Conservation (phyloP, 2,797 vertebrate species). For the Babyrousa celebensis region DNA sequence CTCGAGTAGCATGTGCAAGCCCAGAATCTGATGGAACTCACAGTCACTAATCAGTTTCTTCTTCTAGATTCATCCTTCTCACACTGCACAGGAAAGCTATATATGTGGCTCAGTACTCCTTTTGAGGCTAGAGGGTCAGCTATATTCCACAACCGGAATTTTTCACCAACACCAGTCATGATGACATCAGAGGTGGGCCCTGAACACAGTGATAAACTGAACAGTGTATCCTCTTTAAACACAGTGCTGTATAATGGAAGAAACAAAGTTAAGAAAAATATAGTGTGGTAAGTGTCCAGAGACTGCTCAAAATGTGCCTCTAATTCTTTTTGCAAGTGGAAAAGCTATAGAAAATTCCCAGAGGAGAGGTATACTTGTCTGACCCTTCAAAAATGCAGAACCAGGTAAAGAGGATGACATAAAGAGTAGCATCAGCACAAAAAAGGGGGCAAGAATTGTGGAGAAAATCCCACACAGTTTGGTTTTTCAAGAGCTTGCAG, state of each 20-base stretch:
- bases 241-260: not conserved
- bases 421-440: fast-evolving
- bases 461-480: not conserved
- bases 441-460: not conserved
- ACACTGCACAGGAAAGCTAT: not conserved
- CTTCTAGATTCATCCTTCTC: not conserved
- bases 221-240: not conserved
- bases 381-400: not conserved
- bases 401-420: not conserved
- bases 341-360: not conserved
- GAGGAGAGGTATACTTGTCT: not conserved
- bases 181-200: too few species aligned
- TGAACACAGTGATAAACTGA: not conserved
- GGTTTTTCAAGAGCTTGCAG: not conserved
- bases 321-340: not conserved
- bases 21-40: not conserved
- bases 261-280: not conserved
- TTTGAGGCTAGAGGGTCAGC: too few species aligned
- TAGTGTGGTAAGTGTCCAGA: not conserved
- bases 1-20: not conserved
- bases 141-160: not conserved
- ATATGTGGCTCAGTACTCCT: not conserved
- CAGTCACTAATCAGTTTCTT: not conserved
- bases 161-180: not conserved
- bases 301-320: not conserved